A percentile compares a stretch with the other conserved stretches of the same genome.
Evolutionary conservation across 2,888 invertebrate species (phyloP).

Genomic region (Cyclophora punctaria): DNA sequence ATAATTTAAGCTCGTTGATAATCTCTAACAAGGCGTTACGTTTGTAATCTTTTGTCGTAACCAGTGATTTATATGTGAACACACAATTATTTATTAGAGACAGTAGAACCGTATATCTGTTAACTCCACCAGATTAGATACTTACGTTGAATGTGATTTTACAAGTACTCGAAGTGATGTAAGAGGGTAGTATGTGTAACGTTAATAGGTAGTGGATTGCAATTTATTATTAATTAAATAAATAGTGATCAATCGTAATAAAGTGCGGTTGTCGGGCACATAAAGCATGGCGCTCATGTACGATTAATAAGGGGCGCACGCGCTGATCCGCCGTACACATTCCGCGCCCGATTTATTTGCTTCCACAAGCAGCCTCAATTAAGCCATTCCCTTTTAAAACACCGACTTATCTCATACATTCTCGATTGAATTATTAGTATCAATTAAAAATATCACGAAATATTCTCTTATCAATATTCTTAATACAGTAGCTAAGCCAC

Average conservation of each 20-base stretch:
- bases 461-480: conserved; percentile 68
- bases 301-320: conserved; percentile 46
- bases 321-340: conserved; percentile 37
- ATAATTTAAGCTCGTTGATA: conserved; percentile 38
- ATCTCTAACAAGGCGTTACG: conserved; percentile 29
- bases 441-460: conserved; percentile 63
- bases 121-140: too few relatives aligned
- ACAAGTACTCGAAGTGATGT: too few relatives aligned
- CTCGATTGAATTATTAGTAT: conserved; percentile 67
- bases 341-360: conserved; percentile 44
- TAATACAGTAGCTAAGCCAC: conserved; percentile 71
- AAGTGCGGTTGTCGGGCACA: conserved; percentile 8
- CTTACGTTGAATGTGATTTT: too few relatives aligned
- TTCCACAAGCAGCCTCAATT: conserved; percentile 47
- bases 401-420: conserved; percentile 54
- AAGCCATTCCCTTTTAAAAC: conserved; percentile 55
- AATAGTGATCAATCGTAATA: conserved; percentile 15
- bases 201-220: too few relatives aligned
- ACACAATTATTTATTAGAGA: too few relatives aligned
- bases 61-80: too few relatives aligned
- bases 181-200: not conserved
- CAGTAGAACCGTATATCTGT: too few relatives aligned
- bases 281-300: conserved; percentile 12
- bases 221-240: conserved; percentile 6
- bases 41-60: conserved; percentile 23